Evolutionary conservation across 2,888 invertebrate species (phyloP), one percentile per base, ranked within the genome.

Genomic region (Cryptus armator): DNA sequence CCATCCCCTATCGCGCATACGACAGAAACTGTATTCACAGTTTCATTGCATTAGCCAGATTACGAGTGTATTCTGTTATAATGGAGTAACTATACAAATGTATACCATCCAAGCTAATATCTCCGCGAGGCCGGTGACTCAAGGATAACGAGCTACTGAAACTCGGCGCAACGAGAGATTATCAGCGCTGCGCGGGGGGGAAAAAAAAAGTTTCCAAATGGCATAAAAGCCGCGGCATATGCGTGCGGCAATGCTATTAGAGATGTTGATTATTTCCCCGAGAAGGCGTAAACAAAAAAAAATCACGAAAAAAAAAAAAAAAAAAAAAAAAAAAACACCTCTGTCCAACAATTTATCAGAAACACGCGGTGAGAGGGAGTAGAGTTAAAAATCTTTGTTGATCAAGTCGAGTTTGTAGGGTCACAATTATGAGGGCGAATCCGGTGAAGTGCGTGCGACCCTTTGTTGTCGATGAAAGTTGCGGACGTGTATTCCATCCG

Each of bases 1-100:
- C 75, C 75, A 51, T 53, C 19, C 43, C 29, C 14, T 19, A 64
- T 32, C 76, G 46, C 2, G 14, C 51, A 12, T 14, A 12, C 7
- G 66, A 44, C 71, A 37, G 70, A 62, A 72, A 48, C 53, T 14
- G 46, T 71, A 76, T 76, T 81, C 77, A 74, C 67, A 72, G 72
- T 77, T 80, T 76, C 84, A 77, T 84, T 81, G 80, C 74, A 84
- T 81, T 81, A 77, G 77, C 72, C 43, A 77, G 81, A 84, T 84
- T 84, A 81, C 77, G 76, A 71, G 56, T 67, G 77, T 51, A 72
- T 19, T 44, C 68, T 77, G 19, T 84, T 81, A 62, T 59, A 81
- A 81, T 68, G 77, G 9, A 44, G 62, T 48, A 62, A 71, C 51
- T n/a, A 19, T 48, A 64, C 72, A 75, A 81, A 81, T 77, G 84